Evolutionary conservation across 2,888 invertebrate genomes (phyloP).

Genomic region (Clostera curtula): DNA sequence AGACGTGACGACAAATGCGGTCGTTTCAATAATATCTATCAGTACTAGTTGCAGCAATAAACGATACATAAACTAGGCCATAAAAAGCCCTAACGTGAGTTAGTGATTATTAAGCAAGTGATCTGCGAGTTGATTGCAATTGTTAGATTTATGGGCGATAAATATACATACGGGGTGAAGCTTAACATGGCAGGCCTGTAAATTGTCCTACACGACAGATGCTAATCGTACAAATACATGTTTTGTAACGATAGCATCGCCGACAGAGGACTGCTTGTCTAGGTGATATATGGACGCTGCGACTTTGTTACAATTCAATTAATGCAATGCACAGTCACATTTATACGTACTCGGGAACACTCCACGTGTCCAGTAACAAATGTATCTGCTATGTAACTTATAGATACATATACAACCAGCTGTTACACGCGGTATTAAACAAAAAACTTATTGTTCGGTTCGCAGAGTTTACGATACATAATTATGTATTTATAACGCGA

Average conservation of each 20-base stretch:
- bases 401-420: too few relatives aligned
- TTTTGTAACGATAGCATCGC: slow-evolving; percentile 42
- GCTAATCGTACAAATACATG: slow-evolving; percentile 32
- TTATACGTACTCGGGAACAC: slow-evolving; percentile 1
- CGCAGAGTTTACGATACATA: too few relatives aligned
- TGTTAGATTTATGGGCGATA: slow-evolving; percentile 41
- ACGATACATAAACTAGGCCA: background rate
- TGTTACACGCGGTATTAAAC: too few relatives aligned
- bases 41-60: background rate
- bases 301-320: too few relatives aligned
- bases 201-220: slow-evolving; percentile 55
- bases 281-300: slow-evolving; percentile 10
- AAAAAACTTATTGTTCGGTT: too few relatives aligned
- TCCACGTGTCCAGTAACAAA: too few relatives aligned
- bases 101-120: slow-evolving; percentile 33
- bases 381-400: too few relatives aligned
- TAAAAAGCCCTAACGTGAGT: slow-evolving; percentile 21
- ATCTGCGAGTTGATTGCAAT: slow-evolving; percentile 31
- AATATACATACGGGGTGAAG: slow-evolving; percentile 48
- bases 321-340: background rate
- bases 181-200: slow-evolving; percentile 38
- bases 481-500: too few relatives aligned
- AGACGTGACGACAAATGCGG: too few relatives aligned
- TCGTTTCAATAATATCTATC: too few relatives aligned
- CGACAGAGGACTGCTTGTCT: slow-evolving; percentile 19